Evolutionary conservation across 1,140 invertebrate species (phyloP).

Genomic region (Brachionus calyciflorus): DNA sequence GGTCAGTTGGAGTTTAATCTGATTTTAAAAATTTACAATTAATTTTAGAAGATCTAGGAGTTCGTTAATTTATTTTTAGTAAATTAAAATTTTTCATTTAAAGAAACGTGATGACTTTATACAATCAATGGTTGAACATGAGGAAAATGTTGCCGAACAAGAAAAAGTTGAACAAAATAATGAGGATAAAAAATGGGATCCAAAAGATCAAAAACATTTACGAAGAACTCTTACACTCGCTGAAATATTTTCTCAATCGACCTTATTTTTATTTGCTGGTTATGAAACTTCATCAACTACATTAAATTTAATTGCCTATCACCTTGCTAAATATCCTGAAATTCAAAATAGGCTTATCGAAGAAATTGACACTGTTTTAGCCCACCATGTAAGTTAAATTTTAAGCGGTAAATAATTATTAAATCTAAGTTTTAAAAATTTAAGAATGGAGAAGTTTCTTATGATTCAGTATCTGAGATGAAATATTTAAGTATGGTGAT

Average conservation of each 20-base stretch:
- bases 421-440: neutral
- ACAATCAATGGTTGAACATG: neutral
- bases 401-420: neutral
- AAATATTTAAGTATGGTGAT: slow-evolving; percentile 63
- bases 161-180: neutral
- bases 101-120: slow-evolving; percentile 29
- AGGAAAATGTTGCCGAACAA: neutral
- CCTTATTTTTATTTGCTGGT: slow-evolving; percentile 69
- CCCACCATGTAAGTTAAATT: slow-evolving; percentile 52
- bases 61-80: too few relatives aligned
- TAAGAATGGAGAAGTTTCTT: slow-evolving; percentile 61
- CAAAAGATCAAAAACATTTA: neutral
- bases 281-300: slow-evolving; percentile 67
- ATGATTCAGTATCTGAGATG: slow-evolving; percentile 65
- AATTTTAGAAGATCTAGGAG: too few relatives aligned
- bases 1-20: too few relatives aligned
- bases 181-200: neutral
- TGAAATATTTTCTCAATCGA: slow-evolving; percentile 68
- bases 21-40: too few relatives aligned
- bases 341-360: slow-evolving; percentile 64
- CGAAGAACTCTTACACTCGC: slow-evolving; percentile 55
- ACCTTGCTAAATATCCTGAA: slow-evolving; percentile 64
- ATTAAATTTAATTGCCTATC: slow-evolving; percentile 63
- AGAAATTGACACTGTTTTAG: slow-evolving; percentile 63
- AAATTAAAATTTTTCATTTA: too few relatives aligned